A percentile compares a stretch with the other conserved stretches of the same genome.
Evolutionary conservation across 2,113 vertebrate species (phyloP).

Genomic region (Burhinus oedicnemus): DNA sequence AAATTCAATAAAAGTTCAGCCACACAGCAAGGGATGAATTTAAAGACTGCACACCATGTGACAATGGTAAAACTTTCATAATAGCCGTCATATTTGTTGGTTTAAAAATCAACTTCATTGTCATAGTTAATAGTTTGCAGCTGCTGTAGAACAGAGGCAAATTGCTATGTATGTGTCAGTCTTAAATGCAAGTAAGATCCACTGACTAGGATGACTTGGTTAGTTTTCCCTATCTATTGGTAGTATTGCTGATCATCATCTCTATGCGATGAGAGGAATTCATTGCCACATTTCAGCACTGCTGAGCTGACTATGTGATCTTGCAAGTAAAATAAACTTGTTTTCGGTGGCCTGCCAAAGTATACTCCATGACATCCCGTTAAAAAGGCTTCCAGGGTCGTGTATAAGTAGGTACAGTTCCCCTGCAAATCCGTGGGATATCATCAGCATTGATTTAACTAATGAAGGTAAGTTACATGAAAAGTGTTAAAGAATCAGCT

Average conservation of each 20-base stretch:
- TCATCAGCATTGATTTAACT: not conserved
- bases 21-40: constrained; percentile 67
- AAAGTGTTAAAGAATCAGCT: not conserved
- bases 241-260: constrained; percentile 58
- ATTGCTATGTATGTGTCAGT: constrained; percentile 57
- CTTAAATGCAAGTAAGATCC: constrained; percentile 49
- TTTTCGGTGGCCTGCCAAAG: constrained; percentile 50
- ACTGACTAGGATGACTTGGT: not conserved
- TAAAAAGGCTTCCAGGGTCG: constrained; percentile 37
- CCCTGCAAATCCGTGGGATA: not conserved
- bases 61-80: constrained; percentile 71
- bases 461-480: not conserved
- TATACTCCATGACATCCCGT: not conserved
- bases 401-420: not conserved
- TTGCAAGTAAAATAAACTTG: constrained; percentile 56
- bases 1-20: constrained; percentile 70
- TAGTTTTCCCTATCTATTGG: constrained; percentile 65
- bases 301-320: constrained; percentile 56
- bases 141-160: constrained; percentile 63
- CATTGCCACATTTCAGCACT: constrained; percentile 66
- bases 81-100: constrained; percentile 67
- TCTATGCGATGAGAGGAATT: constrained; percentile 34
- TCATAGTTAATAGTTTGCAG: constrained; percentile 72
- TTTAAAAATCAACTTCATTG: constrained; percentile 72
- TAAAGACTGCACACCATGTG: constrained; percentile 68